Percentiles rank a stretch among this genome's conserved stretches.
Evolutionary conservation across 2,888 invertebrate species (phyloP).

Genomic region (Leistus spinibarbis): DNA sequence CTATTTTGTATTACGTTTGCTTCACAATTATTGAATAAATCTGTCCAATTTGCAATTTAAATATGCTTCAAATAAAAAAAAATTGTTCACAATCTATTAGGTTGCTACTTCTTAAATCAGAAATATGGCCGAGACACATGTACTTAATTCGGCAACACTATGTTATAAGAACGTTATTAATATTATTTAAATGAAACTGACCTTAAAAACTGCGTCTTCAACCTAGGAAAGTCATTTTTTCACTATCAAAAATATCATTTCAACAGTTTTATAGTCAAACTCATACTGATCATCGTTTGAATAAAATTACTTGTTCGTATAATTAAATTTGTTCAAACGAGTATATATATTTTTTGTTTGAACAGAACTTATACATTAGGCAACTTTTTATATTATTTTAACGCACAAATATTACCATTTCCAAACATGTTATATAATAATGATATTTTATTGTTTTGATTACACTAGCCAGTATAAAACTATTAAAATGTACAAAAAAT

Average conservation of each 20-base stretch:
- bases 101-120: too few species aligned
- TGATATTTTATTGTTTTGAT: slow-evolving; percentile 18
- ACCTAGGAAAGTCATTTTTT: too few species aligned
- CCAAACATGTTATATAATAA: background rate
- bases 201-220: background rate
- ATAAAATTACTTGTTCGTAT: background rate
- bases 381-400: background rate
- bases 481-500: slow-evolving; percentile 37
- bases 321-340: background rate
- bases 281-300: background rate
- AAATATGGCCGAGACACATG: too few species aligned
- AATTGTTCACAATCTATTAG: too few species aligned
- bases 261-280: background rate
- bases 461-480: slow-evolving; percentile 33
- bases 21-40: too few species aligned
- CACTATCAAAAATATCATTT: background rate
- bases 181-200: background rate
- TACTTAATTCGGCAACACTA: too few species aligned
- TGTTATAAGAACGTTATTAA: too few species aligned
- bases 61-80: too few species aligned
- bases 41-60: too few species aligned
- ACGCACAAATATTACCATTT: background rate
- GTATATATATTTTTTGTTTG: background rate
- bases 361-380: background rate
- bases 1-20: too few species aligned